These are phyloP conservation scores for Spea multiplicata DNA, from an alignment of 2,113 vertebrate species.

Conservation along the genomic window DNA sequence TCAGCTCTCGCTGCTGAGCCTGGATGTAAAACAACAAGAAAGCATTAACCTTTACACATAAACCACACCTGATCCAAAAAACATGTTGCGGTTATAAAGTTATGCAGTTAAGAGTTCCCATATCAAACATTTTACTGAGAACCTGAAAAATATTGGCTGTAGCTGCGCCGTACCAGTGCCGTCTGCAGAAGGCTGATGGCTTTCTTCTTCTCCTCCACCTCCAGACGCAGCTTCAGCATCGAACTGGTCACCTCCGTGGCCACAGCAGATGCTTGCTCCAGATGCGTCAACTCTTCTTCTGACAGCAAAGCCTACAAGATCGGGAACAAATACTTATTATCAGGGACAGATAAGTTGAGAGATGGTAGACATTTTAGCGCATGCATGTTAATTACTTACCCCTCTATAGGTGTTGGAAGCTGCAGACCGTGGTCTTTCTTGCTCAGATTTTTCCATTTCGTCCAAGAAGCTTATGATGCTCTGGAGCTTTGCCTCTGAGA, in stretches of 20 bases:
- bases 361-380: too few relatives aligned
- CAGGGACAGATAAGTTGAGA: too few relatives aligned
- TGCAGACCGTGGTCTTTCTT: constrained; percentile 74
- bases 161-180: constrained; percentile 70
- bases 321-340: accelerated
- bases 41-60: not conserved
- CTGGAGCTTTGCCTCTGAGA: constrained; percentile 91
- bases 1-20: constrained; percentile 88
- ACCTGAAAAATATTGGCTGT: not conserved
- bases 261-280: constrained; percentile 73
- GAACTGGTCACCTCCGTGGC: constrained; percentile 74
- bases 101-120: too few relatives aligned
- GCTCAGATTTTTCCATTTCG: constrained; percentile 89
- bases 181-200: constrained; percentile 80
- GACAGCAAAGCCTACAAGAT: constrained; percentile 65
- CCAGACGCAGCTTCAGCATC: constrained; percentile 81
- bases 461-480: constrained; percentile 93
- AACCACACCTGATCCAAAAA: not conserved
- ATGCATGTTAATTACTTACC: constrained; percentile 57
- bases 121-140: too few relatives aligned
- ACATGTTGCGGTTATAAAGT: not conserved
- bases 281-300: constrained; percentile 72
- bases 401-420: constrained; percentile 74
- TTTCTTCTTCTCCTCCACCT: constrained; percentile 88
- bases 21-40: constrained; percentile 47